Evolutionary conservation across 1,140 invertebrate species (phyloP).

Genomic region (Agrilus planipennis): DNA sequence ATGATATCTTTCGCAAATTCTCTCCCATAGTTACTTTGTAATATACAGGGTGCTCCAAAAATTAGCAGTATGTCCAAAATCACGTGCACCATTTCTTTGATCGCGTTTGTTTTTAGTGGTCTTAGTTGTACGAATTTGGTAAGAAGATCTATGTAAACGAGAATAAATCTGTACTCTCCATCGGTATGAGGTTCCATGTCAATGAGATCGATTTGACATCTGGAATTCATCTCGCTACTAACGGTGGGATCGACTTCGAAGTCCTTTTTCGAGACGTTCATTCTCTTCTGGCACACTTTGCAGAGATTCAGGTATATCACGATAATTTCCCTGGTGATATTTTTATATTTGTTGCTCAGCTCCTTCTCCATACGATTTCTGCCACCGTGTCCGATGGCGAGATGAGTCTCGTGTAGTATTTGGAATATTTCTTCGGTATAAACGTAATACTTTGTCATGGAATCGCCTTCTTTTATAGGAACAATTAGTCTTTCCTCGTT

Average conservation of each 20-base stretch:
- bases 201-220: slow-evolving; percentile 36
- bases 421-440: slow-evolving; percentile 18
- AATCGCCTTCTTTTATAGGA: slow-evolving; percentile 11
- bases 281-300: slow-evolving; percentile 15
- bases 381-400: slow-evolving; percentile 18
- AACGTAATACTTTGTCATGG: slow-evolving; percentile 18
- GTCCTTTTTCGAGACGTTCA: slow-evolving; percentile 21
- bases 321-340: slow-evolving; percentile 20
- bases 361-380: slow-evolving; percentile 17
- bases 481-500: slow-evolving; percentile 14
- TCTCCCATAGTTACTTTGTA: slow-evolving; percentile 31
- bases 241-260: slow-evolving; percentile 25
- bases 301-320: slow-evolving; percentile 19
- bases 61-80: slow-evolving; percentile 27
- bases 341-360: slow-evolving; percentile 10
- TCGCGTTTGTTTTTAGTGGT: slow-evolving; percentile 25
- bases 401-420: slow-evolving; percentile 18
- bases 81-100: slow-evolving; percentile 22
- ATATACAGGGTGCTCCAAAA: slow-evolving; percentile 32
- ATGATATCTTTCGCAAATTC: slow-evolving; percentile 33
- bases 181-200: slow-evolving; percentile 29
- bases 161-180: slow-evolving; percentile 32
- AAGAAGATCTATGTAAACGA: slow-evolving; percentile 35
- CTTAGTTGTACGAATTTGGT: slow-evolving; percentile 31
- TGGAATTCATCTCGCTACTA: slow-evolving; percentile 20